Percentiles rank a stretch among this genome's conserved stretches.
phyloP scores from a whole-genome alignment of 1,140 invertebrate species.

The Triops cancriformis region DNA sequence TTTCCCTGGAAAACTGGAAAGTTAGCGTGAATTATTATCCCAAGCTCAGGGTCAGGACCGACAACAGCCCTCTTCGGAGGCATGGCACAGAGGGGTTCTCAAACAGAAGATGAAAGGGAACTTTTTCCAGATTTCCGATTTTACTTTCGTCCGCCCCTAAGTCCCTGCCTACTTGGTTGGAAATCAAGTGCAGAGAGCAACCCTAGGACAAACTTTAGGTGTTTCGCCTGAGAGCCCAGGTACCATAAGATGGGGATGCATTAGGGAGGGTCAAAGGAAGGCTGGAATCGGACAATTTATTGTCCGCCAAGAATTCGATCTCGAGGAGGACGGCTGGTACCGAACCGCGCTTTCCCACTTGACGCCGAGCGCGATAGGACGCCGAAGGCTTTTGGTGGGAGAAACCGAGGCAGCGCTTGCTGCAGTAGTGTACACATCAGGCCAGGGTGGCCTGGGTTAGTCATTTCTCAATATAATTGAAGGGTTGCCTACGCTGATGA shows the following conservation, averaged over 20 bases:
- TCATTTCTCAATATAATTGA: neutral
- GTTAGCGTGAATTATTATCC: neutral
- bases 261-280: neutral
- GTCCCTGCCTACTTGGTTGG: neutral
- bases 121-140: neutral
- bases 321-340: neutral
- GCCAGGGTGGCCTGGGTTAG: neutral
- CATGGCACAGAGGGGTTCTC: neutral
- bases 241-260: neutral
- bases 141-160: neutral
- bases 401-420: neutral
- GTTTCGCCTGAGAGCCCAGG: neutral
- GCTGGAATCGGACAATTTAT: constrained; percentile 1
- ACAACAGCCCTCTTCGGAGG: neutral
- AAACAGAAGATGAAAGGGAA: neutral
- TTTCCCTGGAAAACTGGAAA: neutral
- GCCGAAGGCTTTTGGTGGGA: neutral
- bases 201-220: neutral
- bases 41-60: neutral
- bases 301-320: neutral
- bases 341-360: neutral
- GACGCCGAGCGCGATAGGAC: neutral
- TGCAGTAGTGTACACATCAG: neutral
- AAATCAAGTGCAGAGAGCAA: neutral
- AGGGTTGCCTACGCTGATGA: neutral